Conservation (phyloP, 2,888 invertebrate genomes). For the Trachelus stipa region DNA sequence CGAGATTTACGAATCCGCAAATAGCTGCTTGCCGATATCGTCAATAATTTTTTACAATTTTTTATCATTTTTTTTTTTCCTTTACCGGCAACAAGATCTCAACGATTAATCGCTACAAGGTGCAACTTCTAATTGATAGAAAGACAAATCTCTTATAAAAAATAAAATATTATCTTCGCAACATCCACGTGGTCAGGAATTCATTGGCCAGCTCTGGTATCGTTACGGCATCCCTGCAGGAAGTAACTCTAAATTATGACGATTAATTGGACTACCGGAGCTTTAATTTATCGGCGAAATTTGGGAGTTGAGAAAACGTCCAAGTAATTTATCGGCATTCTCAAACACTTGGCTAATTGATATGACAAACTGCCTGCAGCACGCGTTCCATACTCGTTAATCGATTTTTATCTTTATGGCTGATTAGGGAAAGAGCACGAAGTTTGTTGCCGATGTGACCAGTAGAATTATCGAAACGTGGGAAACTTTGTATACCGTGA, state of each 20-base stretch:
- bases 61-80: background rate
- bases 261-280: constrained; percentile 43
- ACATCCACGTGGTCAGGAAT: background rate
- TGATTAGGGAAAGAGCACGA: background rate
- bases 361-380: constrained; percentile 14
- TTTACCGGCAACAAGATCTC: background rate
- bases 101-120: background rate
- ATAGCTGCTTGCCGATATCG: background rate
- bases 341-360: constrained; percentile 14
- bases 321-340: background rate
- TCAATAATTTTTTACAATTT: background rate
- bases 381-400: background rate
- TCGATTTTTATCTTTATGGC: background rate
- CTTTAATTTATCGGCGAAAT: constrained; percentile 34
- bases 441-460: background rate
- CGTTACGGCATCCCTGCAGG: background rate
- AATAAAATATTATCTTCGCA: background rate
- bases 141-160: background rate
- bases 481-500: background rate
- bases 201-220: background rate
- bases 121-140: background rate
- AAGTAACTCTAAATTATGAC: constrained; percentile 25
- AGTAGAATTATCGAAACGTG: background rate
- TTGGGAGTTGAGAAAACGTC: constrained; percentile 26
- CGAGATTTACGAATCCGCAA: background rate